Conservation (phyloP, 64 coral and sea anemone species). For the Platygyra sinensis region DNA sequence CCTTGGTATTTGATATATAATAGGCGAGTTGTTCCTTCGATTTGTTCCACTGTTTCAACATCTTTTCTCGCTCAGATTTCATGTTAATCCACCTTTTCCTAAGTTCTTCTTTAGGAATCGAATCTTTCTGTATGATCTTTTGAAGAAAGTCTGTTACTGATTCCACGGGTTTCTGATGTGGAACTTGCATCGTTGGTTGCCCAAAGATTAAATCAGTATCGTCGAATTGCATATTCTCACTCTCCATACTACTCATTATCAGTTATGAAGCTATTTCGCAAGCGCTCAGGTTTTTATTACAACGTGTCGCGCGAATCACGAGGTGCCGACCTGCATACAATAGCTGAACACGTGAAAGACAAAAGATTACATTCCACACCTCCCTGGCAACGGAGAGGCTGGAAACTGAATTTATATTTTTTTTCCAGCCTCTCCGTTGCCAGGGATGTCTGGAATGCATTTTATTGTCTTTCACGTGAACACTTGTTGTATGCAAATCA, state of each 20-base stretch:
- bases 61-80: slow-evolving; percentile 60
- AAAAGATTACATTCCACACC: too few species aligned
- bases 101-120: slow-evolving; percentile 56
- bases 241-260: slow-evolving; percentile 40
- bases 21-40: slow-evolving; percentile 35
- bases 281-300: neutral
- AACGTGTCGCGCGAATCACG: too few species aligned
- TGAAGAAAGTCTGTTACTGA: slow-evolving; percentile 46
- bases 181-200: slow-evolving; percentile 15
- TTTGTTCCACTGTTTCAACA: slow-evolving; percentile 61
- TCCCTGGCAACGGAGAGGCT: too few species aligned
- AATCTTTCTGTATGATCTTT: slow-evolving; percentile 19
- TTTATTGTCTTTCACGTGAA: too few species aligned
- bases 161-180: slow-evolving; percentile 29
- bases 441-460: too few species aligned
- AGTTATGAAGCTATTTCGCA: slow-evolving; percentile 24
- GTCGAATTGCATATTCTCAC: slow-evolving; percentile 54
- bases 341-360: too few species aligned
- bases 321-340: too few species aligned
- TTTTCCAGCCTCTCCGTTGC: too few species aligned
- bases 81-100: slow-evolving; percentile 3
- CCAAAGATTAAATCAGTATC: slow-evolving; percentile 39
- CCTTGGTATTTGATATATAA: too few species aligned
- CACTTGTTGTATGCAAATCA: too few species aligned
- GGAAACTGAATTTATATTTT: too few species aligned